Evolutionary conservation across 2,113 vertebrate species (phyloP), one percentile per base, ranked within the genome.

Genomic region (Cynocephalus volans): DNA sequence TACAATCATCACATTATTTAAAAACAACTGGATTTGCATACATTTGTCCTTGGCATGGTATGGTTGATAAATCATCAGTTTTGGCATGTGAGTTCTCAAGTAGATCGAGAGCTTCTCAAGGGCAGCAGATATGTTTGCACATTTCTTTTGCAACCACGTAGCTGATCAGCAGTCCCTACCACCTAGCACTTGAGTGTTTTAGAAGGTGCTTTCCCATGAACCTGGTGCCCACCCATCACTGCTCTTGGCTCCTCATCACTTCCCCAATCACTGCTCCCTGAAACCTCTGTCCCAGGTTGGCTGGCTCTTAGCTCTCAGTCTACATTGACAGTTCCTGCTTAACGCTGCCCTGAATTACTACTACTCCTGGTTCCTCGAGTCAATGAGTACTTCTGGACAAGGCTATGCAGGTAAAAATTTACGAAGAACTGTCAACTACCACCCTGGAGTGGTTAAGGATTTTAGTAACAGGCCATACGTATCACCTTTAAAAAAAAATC

Each of bases 321-420:
- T 92, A 72, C n/a, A 65, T 48, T 64, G 6, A 17, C 0, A 50
- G 48, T 83, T 89, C 56, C 93, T 28, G 56, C 1, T 62, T 81
- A 5, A 52, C 0, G 28, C 0, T 28, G 18, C 18, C 72, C 54
- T 83, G 62, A 93, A 90, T 54, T 72, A 80, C 89, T 92, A 67
- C 5, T 52, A 56, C 26, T 9, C 50, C 48, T 72, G 23, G 3
- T 54, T 87, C 62, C 69, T 88, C 85, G 73, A 90, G 83, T 60
- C 96, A 82, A 92, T 41, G 85, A 91, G 31, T 64, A 93, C n/a
- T 83, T 97, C 95, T 80, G 3, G 64, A 36, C 5, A 79, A 92
- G 13, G 33, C 50, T 87, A 94, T 48, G 41, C 64, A 92, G 94
- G 83, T 1, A 79, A 98, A 97, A 80, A 6, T 31, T 15, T 65